Conservation (phyloP, 1,140 invertebrate genomes). For the Drosophila parvula region DNA sequence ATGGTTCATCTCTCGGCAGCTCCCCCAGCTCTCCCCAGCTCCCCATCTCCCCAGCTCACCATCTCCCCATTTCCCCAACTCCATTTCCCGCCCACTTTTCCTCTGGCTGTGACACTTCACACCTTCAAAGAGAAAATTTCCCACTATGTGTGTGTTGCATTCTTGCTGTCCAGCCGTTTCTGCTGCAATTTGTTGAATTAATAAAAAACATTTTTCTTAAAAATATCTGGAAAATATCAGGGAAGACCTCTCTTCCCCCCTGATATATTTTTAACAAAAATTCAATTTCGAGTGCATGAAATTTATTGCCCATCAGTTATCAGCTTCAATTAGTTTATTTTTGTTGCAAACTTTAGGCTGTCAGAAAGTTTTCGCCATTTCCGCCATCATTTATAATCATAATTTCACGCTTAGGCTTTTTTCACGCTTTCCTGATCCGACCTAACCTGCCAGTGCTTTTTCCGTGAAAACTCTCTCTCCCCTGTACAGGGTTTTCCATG, state of each 20-base stretch:
- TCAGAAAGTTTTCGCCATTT: constrained; percentile 11
- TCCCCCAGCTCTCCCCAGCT: constrained; percentile 4
- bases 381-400: constrained; percentile 27
- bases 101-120: constrained; percentile 28
- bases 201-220: not conserved
- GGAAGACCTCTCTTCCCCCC: too few relatives aligned
- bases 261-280: not conserved
- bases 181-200: constrained; percentile 31
- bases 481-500: not conserved
- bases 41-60: constrained; percentile 7
- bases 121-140: constrained; percentile 32
- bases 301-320: constrained; percentile 26
- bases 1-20: constrained; percentile 26
- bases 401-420: constrained; percentile 7
- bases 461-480: not conserved
- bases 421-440: constrained; percentile 8
- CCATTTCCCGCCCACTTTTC: constrained; percentile 2
- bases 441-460: not conserved
- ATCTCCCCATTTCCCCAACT: not conserved
- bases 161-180: not conserved
- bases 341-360: constrained; percentile 10
- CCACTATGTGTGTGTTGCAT: constrained; percentile 4
- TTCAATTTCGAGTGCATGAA: constrained; percentile 1
- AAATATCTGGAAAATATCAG: too few relatives aligned
- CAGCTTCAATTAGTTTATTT: constrained; percentile 20